phyloP scores from a whole-genome alignment of 2,888 invertebrate species.

The Pandemis corylana region DNA sequence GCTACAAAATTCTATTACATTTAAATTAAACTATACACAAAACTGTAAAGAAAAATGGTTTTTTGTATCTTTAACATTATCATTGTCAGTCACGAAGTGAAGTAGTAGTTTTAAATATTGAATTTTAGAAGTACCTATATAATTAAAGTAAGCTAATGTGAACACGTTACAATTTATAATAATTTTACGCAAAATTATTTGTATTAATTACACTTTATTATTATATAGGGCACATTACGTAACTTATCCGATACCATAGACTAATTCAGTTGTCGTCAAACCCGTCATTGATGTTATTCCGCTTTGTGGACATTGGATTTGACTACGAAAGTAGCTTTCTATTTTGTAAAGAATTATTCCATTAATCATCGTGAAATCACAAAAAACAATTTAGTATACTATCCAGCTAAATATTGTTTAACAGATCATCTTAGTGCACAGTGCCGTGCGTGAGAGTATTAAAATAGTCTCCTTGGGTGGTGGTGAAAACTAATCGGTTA shows the following conservation, averaged over 20 bases:
- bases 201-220: not conserved
- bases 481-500: constrained; percentile 57
- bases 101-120: not conserved
- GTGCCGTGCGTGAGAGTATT: constrained; percentile 47
- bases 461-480: constrained; percentile 39
- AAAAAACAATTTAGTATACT: constrained; percentile 2
- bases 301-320: constrained; percentile 43
- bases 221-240: constrained; percentile 34
- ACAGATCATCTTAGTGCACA: constrained; percentile 39
- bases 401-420: constrained; percentile 3
- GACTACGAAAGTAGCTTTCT: constrained; percentile 79
- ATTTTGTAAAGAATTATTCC: constrained; percentile 49
- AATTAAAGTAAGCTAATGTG: not conserved
- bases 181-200: not conserved
- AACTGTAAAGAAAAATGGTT: too few species aligned
- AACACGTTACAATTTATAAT: not conserved
- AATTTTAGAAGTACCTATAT: not conserved
- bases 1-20: too few species aligned
- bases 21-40: too few species aligned
- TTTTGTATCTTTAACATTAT: too few species aligned
- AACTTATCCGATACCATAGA: constrained; percentile 36
- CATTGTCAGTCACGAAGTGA: too few species aligned
- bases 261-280: constrained; percentile 37
- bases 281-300: constrained; percentile 50
- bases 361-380: constrained; percentile 16